Conservation (phyloP, 2,113 vertebrate species). For the Lamprologus lemairii region DNA sequence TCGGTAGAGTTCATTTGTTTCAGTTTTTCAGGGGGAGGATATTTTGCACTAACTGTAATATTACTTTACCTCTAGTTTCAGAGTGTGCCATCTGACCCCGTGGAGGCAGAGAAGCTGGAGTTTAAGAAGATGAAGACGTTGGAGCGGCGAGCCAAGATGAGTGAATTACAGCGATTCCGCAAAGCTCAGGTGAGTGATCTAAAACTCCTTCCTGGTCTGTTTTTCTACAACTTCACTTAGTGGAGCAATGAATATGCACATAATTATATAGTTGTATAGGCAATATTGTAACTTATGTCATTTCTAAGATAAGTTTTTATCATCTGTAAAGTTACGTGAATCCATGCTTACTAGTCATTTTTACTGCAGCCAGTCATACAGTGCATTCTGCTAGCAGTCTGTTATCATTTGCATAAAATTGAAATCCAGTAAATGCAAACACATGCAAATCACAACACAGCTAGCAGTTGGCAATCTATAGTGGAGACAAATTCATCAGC, state of each 20-base stretch:
- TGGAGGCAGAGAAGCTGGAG: slow-evolving; percentile 65
- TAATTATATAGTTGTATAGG: neutral
- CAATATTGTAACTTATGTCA: neutral
- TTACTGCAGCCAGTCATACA: neutral
- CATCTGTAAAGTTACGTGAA: fast-evolving
- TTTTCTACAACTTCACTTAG: neutral
- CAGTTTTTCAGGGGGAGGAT: neutral
- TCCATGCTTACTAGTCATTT: neutral
- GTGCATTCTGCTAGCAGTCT: no score
- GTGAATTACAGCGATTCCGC: slow-evolving; percentile 79
- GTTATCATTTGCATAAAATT: neutral
- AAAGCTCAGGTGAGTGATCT: slow-evolving; percentile 79
- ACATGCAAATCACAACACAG: neutral
- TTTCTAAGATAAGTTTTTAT: fast-evolving
- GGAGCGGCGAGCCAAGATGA: slow-evolving; percentile 75
- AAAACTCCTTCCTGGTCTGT: fast-evolving
- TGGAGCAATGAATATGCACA: neutral
- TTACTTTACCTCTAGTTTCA: slow-evolving; percentile 20
- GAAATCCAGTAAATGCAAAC: neutral
- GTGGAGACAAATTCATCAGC: neutral
- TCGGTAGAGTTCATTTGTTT: neutral
- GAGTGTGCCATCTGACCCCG: slow-evolving; percentile 31
- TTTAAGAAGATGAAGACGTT: slow-evolving; percentile 76
- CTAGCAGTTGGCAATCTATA: neutral
- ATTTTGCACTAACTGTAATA: neutral